Evolutionary conservation across 2,797 vertebrate species (phyloP).

Genomic region (Scolopax bukidnonensis): DNA sequence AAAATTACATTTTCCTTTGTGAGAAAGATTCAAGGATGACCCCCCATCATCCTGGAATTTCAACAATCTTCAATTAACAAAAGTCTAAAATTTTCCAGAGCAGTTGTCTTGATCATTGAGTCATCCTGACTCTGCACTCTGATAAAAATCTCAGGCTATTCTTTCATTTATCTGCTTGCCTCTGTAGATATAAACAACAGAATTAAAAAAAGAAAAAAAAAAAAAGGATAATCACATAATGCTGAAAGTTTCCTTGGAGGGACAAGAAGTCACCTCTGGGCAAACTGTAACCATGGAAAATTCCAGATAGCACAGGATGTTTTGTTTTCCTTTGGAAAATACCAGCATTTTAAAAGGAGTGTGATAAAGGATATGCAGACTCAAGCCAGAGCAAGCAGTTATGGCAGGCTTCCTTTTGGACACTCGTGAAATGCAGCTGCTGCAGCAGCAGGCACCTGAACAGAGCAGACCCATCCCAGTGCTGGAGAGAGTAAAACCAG

Average conservation of each 20-base stretch:
- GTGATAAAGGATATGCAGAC: neutral
- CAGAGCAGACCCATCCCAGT: neutral
- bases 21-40: constrained; percentile 2
- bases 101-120: neutral
- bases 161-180: neutral
- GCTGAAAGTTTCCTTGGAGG: neutral
- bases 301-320: constrained; percentile 21
- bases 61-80: neutral
- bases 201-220: neutral
- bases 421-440: neutral
- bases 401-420: neutral
- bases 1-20: neutral
- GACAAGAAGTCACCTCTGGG: neutral
- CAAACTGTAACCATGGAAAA: constrained; percentile 37
- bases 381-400: neutral
- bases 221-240: neutral
- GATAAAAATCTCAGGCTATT: constrained; percentile 50
- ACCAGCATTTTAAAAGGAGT: neutral
- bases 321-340: constrained; percentile 37
- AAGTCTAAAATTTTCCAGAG: constrained; percentile 29
- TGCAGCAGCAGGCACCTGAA: neutral
- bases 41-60: constrained; percentile 28
- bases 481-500: accelerated
- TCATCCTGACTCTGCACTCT: neutral
- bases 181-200: neutral